Evolutionary conservation across 2,113 vertebrate genomes (phyloP).

Genomic region (Sphaerodactylus townsendi): DNA sequence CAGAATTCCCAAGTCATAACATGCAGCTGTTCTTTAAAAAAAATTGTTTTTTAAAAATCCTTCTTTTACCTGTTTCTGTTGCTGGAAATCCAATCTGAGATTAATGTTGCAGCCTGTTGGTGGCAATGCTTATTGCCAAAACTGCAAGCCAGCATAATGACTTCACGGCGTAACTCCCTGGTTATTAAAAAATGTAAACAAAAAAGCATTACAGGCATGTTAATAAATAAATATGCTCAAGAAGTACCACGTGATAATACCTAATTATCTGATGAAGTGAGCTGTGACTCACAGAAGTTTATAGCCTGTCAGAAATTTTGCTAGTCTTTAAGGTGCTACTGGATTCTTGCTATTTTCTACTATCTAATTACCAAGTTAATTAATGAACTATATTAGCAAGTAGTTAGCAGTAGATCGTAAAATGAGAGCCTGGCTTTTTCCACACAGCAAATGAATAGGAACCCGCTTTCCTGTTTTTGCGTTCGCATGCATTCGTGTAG

Average conservation of each 20-base stretch:
- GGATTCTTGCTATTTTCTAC: no score
- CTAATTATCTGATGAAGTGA: no score
- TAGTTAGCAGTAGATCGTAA: no score
- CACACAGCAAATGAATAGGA: no score
- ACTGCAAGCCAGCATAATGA: slow-evolving; percentile 95
- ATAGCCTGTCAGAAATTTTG: no score
- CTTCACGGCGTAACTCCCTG: slow-evolving; percentile 92
- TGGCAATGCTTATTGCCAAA: slow-evolving; percentile 98
- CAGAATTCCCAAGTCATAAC: not conserved
- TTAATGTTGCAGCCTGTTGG: slow-evolving; percentile 89
- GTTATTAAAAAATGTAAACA: slow-evolving; percentile 12
- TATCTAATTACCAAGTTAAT: no score
- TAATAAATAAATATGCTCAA: not conserved
- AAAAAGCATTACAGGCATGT: slow-evolving; percentile 6
- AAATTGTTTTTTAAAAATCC: not conserved
- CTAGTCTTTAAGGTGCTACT: no score
- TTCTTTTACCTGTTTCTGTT: slow-evolving; percentile 90
- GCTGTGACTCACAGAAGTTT: not conserved
- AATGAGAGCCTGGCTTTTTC: no score
- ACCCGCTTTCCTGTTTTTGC: no score
- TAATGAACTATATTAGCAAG: no score
- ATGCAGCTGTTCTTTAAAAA: not conserved
- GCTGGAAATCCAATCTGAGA: slow-evolving; percentile 98
- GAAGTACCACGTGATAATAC: not conserved
- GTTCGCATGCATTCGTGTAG: no score